phyloP scores from a whole-genome alignment of 1,140 invertebrate species.

The Hylaeus volcanicus region DNA sequence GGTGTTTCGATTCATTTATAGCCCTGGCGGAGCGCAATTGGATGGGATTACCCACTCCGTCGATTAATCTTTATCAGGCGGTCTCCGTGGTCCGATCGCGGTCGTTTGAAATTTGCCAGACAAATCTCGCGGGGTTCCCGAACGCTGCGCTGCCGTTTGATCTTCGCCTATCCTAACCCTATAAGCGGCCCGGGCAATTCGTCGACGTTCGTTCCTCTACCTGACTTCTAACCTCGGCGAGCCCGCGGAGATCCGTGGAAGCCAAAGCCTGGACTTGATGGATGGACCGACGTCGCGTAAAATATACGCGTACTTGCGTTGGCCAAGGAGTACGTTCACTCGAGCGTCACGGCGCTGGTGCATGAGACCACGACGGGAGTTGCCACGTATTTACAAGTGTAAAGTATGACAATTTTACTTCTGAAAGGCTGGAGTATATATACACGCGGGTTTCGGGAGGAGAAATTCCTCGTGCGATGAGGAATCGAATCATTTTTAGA shows the following conservation, averaged over 20 bases:
- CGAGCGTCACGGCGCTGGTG: conserved; percentile 43
- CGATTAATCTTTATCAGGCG: conserved; percentile 33
- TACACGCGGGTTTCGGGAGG: too few relatives aligned
- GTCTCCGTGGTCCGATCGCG: neutral
- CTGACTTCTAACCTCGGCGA: conserved; percentile 35
- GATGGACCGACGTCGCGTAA: conserved; percentile 42
- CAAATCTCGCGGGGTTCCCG: conserved; percentile 14
- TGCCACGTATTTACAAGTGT: too few relatives aligned
- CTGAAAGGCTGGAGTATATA: too few relatives aligned
- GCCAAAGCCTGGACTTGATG: conserved; percentile 33
- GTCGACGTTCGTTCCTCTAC: conserved; percentile 42
- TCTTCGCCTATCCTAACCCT: conserved; percentile 35
- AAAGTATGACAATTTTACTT: too few relatives aligned
- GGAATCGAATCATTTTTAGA: too few relatives aligned
- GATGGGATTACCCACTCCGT: neutral
- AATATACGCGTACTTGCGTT: conserved; percentile 37
- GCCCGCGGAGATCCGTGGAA: neutral
- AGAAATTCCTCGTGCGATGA: too few relatives aligned
- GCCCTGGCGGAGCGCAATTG: neutral
- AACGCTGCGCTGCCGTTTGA: conserved; percentile 23
- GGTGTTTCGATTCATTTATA: conserved; percentile 2
- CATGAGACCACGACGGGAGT: neutral
- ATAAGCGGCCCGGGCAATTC: conserved; percentile 30
- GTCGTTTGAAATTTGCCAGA: conserved; percentile 2
- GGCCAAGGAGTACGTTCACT: conserved; percentile 13